A percentile compares a stretch with the other conserved stretches of the same genome.
phyloP scores from a whole-genome alignment of 2,113 vertebrate genomes.

The Hippocampus abdominalis region DNA sequence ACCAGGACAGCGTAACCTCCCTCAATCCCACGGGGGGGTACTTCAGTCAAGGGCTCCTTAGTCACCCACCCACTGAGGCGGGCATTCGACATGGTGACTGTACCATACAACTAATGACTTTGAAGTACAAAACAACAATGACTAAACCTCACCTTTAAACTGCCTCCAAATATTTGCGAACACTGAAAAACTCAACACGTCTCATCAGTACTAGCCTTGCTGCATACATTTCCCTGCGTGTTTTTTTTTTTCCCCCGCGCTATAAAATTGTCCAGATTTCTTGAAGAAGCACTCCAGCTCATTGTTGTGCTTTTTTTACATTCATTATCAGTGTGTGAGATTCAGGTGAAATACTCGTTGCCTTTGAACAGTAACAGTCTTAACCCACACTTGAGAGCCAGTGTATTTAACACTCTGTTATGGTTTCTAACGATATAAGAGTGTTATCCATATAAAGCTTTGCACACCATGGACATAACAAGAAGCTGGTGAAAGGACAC shows the following conservation, averaged over 20 bases:
- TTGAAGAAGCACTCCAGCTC: slow-evolving; percentile 22
- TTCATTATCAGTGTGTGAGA: slow-evolving; percentile 48
- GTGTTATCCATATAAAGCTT: slow-evolving; percentile 36
- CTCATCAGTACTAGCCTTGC: slow-evolving; percentile 7
- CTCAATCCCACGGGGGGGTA: slow-evolving; percentile 9
- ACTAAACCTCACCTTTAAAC: slow-evolving; percentile 16
- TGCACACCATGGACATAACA: slow-evolving; percentile 13
- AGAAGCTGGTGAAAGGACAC: neutral
- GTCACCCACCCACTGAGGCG: slow-evolving; percentile 1
- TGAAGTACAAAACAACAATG: slow-evolving; percentile 1
- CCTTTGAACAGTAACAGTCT: slow-evolving; percentile 11
- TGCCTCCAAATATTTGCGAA: neutral
- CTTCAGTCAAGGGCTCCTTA: neutral
- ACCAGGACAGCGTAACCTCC: neutral
- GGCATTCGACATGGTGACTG: neutral
- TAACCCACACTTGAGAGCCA: neutral
- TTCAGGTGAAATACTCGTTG: slow-evolving; percentile 2
- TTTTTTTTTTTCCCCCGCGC: slow-evolving; percentile 18
- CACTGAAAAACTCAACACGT: slow-evolving; percentile 22
- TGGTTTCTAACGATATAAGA: slow-evolving; percentile 12
- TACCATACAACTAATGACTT: slow-evolving; percentile 2
- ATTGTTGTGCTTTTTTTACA: slow-evolving; percentile 53
- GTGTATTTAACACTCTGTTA: slow-evolving; percentile 19
- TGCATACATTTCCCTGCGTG: slow-evolving; percentile 3
- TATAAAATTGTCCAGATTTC: slow-evolving; percentile 17